phyloP scores from a whole-genome alignment of 2,113 vertebrate genomes.

The Geococcyx californianus region DNA sequence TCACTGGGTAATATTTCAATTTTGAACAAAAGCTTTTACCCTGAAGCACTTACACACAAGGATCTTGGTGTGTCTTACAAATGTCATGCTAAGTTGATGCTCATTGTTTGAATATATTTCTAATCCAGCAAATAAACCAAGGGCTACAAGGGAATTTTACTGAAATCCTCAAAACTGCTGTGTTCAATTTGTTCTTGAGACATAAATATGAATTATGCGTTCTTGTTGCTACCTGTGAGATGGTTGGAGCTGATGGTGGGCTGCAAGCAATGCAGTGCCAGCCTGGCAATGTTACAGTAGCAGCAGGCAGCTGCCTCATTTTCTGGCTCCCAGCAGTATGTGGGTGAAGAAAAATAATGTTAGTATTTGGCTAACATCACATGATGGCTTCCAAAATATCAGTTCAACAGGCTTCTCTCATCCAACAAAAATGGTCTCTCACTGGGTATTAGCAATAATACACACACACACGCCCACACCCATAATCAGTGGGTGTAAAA shows the following conservation, averaged over 20 bases:
- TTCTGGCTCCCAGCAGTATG: constrained; percentile 4
- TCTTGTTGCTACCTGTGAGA: constrained; percentile 27
- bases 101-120: not conserved
- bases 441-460: not conserved
- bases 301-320: not conserved
- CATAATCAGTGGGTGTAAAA: constrained; percentile 43
- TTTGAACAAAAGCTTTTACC: not conserved
- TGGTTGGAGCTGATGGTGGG: not conserved
- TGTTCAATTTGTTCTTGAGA: constrained; percentile 13
- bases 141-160: not conserved
- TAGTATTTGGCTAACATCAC: not conserved
- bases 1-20: not conserved
- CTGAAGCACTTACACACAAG: not conserved
- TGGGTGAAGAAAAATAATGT: constrained; percentile 46
- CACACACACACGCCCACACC: not conserved
- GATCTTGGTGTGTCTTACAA: not conserved
- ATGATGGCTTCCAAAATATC: constrained; percentile 32
- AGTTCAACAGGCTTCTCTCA: constrained; percentile 20
- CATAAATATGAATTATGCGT: not conserved
- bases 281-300: not conserved
- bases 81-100: not conserved
- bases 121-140: not conserved
- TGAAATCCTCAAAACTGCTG: not conserved
- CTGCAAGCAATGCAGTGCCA: not conserved
- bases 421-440: constrained; percentile 32